These are phyloP conservation scores for Clupea harengus DNA, from an alignment of 2,113 vertebrate genomes.

Conservation along the genomic window DNA sequence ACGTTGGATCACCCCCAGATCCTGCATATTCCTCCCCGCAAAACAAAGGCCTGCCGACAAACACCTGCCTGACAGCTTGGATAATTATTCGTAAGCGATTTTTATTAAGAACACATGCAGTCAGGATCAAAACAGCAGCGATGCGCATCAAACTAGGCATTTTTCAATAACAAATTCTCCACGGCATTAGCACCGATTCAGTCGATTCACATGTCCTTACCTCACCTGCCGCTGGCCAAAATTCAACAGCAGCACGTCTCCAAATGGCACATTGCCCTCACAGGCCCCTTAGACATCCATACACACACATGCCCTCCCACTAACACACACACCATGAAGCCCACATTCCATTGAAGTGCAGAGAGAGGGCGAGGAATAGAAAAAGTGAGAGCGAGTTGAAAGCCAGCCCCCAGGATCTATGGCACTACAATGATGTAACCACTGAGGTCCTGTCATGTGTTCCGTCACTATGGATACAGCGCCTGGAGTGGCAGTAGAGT, in stretches of 20 bases:
- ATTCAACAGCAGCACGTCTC: constrained; percentile 32
- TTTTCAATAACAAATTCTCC: background rate
- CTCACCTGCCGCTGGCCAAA: constrained; percentile 38
- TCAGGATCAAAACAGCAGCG: background rate
- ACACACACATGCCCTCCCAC: constrained; percentile 34
- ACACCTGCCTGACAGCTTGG: background rate
- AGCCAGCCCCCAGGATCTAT: constrained; percentile 36
- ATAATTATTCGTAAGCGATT: background rate
- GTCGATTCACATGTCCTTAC: constrained; percentile 29
- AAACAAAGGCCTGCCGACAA: background rate
- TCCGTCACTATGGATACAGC: constrained; percentile 61
- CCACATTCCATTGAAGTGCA: constrained; percentile 46
- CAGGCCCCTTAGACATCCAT: background rate
- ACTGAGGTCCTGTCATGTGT: constrained; percentile 45
- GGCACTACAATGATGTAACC: constrained; percentile 53
- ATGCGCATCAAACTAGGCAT: background rate
- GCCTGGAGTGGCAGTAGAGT: constrained; percentile 66
- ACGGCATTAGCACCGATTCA: background rate
- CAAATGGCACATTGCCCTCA: background rate
- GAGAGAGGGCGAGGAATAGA: background rate
- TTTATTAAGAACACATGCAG: background rate
- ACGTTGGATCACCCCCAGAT: background rate
- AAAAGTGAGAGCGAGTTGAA: background rate
- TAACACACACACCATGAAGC: constrained; percentile 22
- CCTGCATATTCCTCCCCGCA: background rate